Evolutionary conservation across 92 coral and sea anemone species (phyloP).

Genomic region (Plumapathes pennacea): DNA sequence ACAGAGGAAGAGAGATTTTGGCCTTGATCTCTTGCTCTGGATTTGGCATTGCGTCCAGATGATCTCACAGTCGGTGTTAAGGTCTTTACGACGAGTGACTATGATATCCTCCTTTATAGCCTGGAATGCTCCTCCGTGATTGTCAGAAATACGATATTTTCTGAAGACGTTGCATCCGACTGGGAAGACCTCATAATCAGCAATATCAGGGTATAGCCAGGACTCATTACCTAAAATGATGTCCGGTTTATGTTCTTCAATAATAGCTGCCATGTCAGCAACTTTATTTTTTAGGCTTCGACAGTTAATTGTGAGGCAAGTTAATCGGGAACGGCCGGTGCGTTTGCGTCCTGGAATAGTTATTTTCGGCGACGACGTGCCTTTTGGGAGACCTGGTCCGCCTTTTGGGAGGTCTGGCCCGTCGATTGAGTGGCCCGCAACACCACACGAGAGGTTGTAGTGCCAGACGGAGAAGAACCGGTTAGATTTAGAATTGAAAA

Average conservation of each 20-base stretch:
- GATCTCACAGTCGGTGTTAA: conserved; percentile 49
- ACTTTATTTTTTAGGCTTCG: conserved; percentile 42
- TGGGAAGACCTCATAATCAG: conserved; percentile 27
- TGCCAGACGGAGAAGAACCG: too few relatives aligned
- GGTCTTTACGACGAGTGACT: conserved; percentile 25
- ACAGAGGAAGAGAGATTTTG: conserved; percentile 37
- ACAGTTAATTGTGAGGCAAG: conserved; percentile 23
- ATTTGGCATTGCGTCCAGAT: conserved; percentile 60
- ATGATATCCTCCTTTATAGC: conserved; percentile 31
- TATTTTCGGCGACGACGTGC: too few relatives aligned
- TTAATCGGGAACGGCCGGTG: too few relatives aligned
- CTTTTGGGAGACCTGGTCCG: too few relatives aligned
- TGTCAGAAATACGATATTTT: conserved; percentile 12
- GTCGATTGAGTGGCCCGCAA: too few relatives aligned
- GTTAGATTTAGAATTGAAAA: too few relatives aligned
- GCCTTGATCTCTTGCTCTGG: conserved; percentile 11
- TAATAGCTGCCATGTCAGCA: conserved; percentile 30
- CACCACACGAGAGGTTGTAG: too few relatives aligned
- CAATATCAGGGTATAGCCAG: conserved; percentile 27
- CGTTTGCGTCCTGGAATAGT: too few relatives aligned
- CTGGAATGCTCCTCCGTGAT: conserved; percentile 39
- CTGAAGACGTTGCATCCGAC: conserved; percentile 27
- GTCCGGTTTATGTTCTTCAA: conserved; percentile 23
- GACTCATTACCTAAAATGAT: conserved; percentile 39
- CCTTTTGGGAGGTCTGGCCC: too few relatives aligned